Base-by-base conservation (phyloP, 1,140 invertebrate genomes). In the Caenorhabditis brenneri region DNA sequence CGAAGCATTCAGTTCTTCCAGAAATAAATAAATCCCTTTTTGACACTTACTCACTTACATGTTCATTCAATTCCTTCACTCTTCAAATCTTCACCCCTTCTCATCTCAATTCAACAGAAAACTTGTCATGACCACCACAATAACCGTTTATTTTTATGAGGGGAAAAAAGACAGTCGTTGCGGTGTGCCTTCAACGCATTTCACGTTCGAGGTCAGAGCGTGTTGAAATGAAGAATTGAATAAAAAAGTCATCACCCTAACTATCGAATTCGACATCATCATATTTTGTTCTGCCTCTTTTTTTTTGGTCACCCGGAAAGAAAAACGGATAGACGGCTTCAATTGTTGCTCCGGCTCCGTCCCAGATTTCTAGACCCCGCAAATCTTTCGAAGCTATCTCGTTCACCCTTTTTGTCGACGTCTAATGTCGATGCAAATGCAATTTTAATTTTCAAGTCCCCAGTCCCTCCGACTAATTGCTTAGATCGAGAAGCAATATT, bases 101-200 rank as follows among this genome's bases (percentile, higher is more conserved):
- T 24, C 27, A 15, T 74, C 65, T 74, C 65, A 74, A 74, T 74
- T 74, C 65, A 74, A 74, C 65, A 74, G 36, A 74, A 74, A 74
- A 74, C 65, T 74, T 74, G 65, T 42, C 65, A 74, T 42, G 65
- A 74, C 65, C 65, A 74, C 65, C n/a, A 74, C 65, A 74, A 74
- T 74, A 74, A 74, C 65, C 65, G 65, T 74, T 74, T 74, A 74
- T 74, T 74, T 74, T 74, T 74, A 74, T 74, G 65, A 74, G 65
- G 36, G 36, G 65, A 74, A 74, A 74, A 74, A 74, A 74, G 65
- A 42, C 33, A 74, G 65, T 39, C 65, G 65, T 74, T 74, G 65
- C 65, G 65, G 65, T 74, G 65, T 74, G 65, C 65, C 65, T 74
- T 74, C 36, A 74, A 74, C 65, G 65, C 36, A 19, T 74, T 74